phyloP scores from a whole-genome alignment of 2,113 vertebrate species.

The Pampusana beccarii region DNA sequence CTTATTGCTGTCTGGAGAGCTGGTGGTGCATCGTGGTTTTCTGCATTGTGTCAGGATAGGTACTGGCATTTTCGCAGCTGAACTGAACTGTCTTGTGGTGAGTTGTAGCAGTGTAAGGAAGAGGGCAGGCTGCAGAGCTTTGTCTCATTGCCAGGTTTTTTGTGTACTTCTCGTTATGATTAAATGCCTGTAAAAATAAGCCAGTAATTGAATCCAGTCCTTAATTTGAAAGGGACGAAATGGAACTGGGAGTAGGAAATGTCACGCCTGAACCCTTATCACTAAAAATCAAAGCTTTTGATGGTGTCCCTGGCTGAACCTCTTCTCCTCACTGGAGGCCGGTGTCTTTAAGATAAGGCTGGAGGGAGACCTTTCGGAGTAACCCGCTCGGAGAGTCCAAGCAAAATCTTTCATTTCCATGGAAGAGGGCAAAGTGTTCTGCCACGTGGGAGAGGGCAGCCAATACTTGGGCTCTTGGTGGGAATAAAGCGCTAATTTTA shows the following conservation, averaged over 20 bases:
- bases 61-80: neutral
- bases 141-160: neutral
- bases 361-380: neutral
- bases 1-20: neutral
- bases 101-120: neutral
- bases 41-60: neutral
- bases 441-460: neutral
- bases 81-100: neutral
- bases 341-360: neutral
- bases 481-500: constrained; percentile 39
- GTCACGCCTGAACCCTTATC: neutral
- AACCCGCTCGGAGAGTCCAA: neutral
- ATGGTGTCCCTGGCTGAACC: neutral
- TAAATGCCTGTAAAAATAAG: constrained; percentile 42
- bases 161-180: neutral
- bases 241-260: neutral
- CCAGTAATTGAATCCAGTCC: neutral
- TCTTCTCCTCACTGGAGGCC: neutral
- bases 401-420: constrained; percentile 1
- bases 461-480: neutral
- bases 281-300: constrained; percentile 26
- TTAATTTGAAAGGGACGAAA: constrained; percentile 4
- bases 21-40: neutral
- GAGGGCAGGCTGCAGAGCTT: neutral
- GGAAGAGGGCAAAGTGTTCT: neutral